Evolutionary conservation across 2,113 vertebrate genomes (phyloP), one percentile per base, ranked within the genome.

Genomic region (Acrocephalus arundinaceus): DNA sequence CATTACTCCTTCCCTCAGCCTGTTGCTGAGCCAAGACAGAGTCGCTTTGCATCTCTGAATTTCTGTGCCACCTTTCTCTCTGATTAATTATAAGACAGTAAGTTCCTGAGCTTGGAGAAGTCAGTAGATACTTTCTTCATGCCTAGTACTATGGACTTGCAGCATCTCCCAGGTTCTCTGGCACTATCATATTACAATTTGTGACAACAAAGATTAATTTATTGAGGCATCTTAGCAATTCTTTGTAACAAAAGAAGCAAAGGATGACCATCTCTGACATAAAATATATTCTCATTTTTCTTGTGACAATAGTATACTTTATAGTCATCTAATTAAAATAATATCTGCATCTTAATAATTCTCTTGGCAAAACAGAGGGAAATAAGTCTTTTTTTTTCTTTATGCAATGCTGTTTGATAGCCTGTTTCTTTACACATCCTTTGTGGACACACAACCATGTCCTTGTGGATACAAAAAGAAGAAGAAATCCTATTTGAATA

Each of bases 181-280:
- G 5, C 4, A 15, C 5, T 39, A 9, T 16, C 10, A 5, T 31
- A 8, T 21, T 19, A 30, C 8, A 66, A n/a, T 33, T 10, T 0
- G 43, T 46, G 66, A 37, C 7, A 85, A 45, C 6, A 63, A 23
- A 66, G 2, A 55, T 65, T 48, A 4, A 63, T 41, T 72, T 83
- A 35, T 35, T 51, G 24, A 79, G 10, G 3, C 45, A 46, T 37
- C 9, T 52, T 81, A 66, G 25, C 10, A 57, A 58, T 39, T 70
- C 35, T 37, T 76, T 68, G 11, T 37, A 76, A 65, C 6, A 55
- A 75, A 62, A 21, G 11, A 43, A 45, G 33, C 5, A 35, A 68
- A 85, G 48, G 22, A 63, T 14, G 10, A 0, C 20, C 13, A 41
- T 72, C 11, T 51, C 13, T 68, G 10, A 57, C 7, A 35, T 14